Conservation (phyloP, 2,888 invertebrate genomes). For the Polydrusus tereticollis region DNA sequence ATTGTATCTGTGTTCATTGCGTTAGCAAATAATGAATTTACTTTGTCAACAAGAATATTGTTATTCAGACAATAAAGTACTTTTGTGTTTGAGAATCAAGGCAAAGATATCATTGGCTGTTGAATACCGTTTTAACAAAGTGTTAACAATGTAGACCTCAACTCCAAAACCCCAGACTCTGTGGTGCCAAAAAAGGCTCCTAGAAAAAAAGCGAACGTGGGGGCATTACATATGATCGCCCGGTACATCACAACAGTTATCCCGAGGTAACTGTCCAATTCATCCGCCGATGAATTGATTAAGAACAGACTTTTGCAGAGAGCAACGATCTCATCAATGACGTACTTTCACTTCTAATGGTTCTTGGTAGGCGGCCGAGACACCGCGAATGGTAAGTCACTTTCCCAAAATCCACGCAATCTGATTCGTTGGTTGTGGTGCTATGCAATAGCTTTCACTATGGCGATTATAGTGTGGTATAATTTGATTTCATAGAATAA, state of each 20-base stretch:
- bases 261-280: background rate
- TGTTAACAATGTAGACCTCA: no score
- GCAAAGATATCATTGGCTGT: no score
- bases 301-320: constrained; percentile 2
- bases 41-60: no score
- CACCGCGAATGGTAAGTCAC: constrained; percentile 9
- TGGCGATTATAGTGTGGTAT: background rate
- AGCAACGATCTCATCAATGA: constrained; percentile 5
- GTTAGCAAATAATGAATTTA: no score
- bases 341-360: constrained; percentile 35
- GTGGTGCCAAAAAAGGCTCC: no score
- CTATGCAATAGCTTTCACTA: constrained; percentile 21
- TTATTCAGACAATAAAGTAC: no score
- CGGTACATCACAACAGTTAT: background rate
- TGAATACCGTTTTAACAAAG: no score
- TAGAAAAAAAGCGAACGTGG: no score
- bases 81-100: no score
- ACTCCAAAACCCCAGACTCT: no score
- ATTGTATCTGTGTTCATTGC: no score
- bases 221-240: no score
- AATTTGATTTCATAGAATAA: constrained; percentile 2
- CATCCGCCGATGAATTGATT: background rate
- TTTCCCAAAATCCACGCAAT: constrained; percentile 5
- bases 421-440: background rate
- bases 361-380: constrained; percentile 22